Evolutionary conservation across 2,797 vertebrate species (phyloP).

Genomic region (Galaxias olidus): DNA sequence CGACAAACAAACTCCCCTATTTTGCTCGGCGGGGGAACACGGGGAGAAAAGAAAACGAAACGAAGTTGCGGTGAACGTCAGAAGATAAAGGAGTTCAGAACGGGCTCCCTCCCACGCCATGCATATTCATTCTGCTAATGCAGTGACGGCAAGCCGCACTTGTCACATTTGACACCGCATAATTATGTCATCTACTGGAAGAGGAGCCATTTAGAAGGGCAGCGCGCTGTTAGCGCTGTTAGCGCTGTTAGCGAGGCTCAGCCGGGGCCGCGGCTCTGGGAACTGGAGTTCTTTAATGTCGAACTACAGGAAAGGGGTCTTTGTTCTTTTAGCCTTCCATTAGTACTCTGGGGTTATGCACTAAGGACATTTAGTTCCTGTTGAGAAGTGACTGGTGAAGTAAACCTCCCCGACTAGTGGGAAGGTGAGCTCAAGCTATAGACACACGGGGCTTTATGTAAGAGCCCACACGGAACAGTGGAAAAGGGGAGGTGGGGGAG

Average conservation of each 20-base stretch:
- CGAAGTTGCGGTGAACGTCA: constrained; percentile 54
- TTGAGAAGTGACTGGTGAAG: too few relatives aligned
- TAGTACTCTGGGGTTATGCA: too few relatives aligned
- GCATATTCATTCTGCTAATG: constrained; percentile 70
- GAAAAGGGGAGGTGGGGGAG: too few relatives aligned
- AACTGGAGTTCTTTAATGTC: constrained; percentile 38
- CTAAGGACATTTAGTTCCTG: too few relatives aligned
- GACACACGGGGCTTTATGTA: too few relatives aligned
- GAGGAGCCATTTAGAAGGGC: constrained; percentile 55
- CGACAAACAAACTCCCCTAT: constrained; percentile 30
- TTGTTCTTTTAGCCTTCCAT: too few relatives aligned
- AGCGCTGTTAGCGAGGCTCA: neutral
- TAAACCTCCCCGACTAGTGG: too few relatives aligned
- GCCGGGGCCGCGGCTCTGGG: constrained; percentile 10
- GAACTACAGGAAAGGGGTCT: constrained; percentile 35
- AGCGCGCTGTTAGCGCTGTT: constrained; percentile 16
- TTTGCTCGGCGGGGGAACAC: constrained; percentile 45
- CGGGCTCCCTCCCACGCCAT: constrained; percentile 49
- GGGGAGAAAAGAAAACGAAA: constrained; percentile 40
- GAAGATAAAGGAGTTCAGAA: constrained; percentile 47
- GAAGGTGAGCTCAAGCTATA: too few relatives aligned
- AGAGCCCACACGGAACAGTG: too few relatives aligned
- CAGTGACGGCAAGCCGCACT: constrained; percentile 47
- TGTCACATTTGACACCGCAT: constrained; percentile 64
- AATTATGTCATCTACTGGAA: constrained; percentile 68